phyloP scores from a whole-genome alignment of 2,888 invertebrate genomes.

The Acanthosoma haemorrhoidale region DNA sequence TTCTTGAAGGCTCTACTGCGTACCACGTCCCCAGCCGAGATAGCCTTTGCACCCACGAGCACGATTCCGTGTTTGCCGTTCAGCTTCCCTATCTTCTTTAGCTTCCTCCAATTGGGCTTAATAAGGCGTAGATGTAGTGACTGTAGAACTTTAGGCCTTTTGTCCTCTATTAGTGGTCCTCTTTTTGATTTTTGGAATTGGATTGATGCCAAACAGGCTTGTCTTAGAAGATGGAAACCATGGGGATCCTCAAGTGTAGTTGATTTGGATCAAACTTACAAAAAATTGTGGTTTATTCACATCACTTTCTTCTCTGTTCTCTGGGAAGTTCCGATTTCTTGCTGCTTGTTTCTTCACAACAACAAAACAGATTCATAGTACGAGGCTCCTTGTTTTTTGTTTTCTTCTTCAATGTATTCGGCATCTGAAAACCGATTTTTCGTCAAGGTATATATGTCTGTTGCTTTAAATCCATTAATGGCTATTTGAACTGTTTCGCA shows the following conservation, averaged over 20 bases:
- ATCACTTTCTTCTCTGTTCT: not conserved
- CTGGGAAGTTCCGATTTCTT: too few relatives aligned
- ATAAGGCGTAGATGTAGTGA: constrained; percentile 28
- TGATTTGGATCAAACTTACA: constrained; percentile 14
- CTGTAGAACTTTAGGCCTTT: constrained; percentile 22
- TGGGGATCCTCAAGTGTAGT: not conserved
- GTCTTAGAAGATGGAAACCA: not conserved
- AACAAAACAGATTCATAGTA: too few relatives aligned
- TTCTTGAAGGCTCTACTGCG: not conserved
- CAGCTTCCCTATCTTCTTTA: constrained; percentile 19
- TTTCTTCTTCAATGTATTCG: constrained; percentile 6
- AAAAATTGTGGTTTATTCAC: not conserved
- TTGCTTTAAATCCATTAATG: constrained; percentile 11
- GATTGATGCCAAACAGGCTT: not conserved
- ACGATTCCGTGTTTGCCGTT: constrained; percentile 15
- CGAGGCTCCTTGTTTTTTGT: too few relatives aligned
- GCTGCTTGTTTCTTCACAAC: too few relatives aligned
- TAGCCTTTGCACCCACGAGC: not conserved
- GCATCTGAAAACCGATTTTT: not conserved
- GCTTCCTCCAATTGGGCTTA: constrained; percentile 20
- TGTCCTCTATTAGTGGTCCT: constrained; percentile 16
- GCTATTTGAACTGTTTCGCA: constrained; percentile 2
- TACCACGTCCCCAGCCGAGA: too few relatives aligned
- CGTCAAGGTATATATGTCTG: constrained; percentile 7
- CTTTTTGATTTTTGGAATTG: not conserved